Evolutionary conservation across 2,797 vertebrate genomes (phyloP).

Genomic region (Oceanodroma leucorhoa): DNA sequence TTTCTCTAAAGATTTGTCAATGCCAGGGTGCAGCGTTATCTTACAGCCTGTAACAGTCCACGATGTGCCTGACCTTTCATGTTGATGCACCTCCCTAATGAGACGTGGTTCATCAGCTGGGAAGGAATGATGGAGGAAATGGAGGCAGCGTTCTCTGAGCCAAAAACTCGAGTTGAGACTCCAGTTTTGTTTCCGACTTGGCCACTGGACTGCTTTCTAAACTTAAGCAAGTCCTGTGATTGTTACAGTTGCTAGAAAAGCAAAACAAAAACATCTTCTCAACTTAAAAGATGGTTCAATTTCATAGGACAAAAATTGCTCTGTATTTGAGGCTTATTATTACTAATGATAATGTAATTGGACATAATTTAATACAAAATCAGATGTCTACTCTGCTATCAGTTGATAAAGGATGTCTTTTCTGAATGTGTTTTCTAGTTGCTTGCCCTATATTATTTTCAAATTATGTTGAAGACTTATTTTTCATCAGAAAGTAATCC

Average conservation of each 20-base stretch:
- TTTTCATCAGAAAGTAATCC: background rate
- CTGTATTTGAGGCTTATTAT: background rate
- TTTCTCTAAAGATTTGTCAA: background rate
- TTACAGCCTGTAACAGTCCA: background rate
- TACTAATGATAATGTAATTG: background rate
- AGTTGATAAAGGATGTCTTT: background rate
- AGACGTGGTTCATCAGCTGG: background rate
- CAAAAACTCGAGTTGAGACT: background rate
- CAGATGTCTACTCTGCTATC: background rate
- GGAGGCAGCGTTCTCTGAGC: background rate
- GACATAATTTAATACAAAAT: background rate
- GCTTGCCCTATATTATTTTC: background rate
- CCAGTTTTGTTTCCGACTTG: background rate
- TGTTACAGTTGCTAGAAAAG: background rate
- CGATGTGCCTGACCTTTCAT: background rate
- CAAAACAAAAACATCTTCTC: background rate
- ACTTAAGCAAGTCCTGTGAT: background rate
- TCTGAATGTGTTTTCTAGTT: background rate
- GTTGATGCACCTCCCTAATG: background rate
- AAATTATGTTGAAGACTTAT: background rate
- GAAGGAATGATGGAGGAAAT: background rate
- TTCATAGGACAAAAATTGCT: background rate
- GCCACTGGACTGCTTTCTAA: background rate
- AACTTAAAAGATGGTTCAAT: background rate
- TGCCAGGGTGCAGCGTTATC: background rate